These are phyloP conservation scores for Magallana angulata DNA, from an alignment of 1,140 invertebrate genomes.

Conservation along the genomic window DNA sequence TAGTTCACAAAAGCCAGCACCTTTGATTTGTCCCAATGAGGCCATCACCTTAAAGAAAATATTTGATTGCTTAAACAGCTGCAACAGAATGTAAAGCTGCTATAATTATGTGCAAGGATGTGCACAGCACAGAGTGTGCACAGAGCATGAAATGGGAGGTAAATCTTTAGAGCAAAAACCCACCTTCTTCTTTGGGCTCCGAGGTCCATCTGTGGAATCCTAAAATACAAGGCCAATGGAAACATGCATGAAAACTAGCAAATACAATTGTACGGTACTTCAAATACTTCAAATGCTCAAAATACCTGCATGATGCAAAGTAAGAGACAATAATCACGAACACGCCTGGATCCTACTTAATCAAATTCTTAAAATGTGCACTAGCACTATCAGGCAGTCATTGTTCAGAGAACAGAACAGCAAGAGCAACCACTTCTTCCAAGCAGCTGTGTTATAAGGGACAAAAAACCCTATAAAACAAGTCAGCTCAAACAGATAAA, in stretches of 20 bases:
- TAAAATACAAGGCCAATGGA: constrained; percentile 25
- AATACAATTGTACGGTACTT: neutral
- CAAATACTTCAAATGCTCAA: neutral
- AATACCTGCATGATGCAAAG: constrained; percentile 3
- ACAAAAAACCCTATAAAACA: neutral
- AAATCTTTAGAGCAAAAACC: neutral
- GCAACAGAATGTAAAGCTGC: neutral
- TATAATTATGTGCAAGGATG: neutral
- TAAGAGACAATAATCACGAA: neutral
- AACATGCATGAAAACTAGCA: constrained; percentile 37
- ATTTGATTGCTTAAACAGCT: neutral
- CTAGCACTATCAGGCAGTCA: constrained; percentile 12
- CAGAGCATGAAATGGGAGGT: neutral
- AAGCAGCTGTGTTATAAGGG: constrained; percentile 5
- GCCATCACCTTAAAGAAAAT: neutral
- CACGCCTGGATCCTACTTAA: constrained; percentile 11
- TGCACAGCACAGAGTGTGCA: neutral
- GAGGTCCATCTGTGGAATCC: neutral
- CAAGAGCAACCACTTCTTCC: neutral
- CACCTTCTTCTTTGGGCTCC: constrained; percentile 22
- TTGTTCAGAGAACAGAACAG: neutral
- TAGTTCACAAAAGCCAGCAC: neutral
- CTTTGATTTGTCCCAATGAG: neutral
- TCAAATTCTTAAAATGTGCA: neutral
- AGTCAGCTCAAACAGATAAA: neutral